These are phyloP conservation scores for Pseudococcus longispinus DNA, from an alignment of 2,888 invertebrate genomes.

Conservation along the genomic window DNA sequence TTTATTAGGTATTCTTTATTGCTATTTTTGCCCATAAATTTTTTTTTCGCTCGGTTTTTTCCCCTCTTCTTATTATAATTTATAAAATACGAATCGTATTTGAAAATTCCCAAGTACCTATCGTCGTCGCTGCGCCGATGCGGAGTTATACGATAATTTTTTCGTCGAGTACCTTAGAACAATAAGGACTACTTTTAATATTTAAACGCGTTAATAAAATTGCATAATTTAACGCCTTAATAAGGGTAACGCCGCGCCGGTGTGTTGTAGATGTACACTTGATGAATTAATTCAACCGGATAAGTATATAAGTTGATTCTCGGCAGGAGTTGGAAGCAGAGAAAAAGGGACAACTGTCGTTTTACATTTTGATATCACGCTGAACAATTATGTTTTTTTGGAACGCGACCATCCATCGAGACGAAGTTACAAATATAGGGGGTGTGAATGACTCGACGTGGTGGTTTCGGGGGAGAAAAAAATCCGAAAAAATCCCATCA, in stretches of 20 bases:
- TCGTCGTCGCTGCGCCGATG: background rate
- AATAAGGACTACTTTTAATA: background rate
- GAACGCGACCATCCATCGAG: background rate
- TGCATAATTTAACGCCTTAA: conserved; percentile 9
- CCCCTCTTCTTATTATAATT: background rate
- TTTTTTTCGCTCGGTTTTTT: background rate
- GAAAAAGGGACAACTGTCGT: background rate
- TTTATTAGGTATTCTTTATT: conserved; percentile 27
- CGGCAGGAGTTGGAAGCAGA: background rate
- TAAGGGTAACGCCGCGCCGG: background rate
- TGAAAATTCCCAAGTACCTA: background rate
- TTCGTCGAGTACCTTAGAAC: background rate
- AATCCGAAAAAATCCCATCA: background rate
- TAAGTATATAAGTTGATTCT: background rate
- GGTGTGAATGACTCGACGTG: background rate
- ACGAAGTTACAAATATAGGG: background rate
- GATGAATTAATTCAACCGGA: conserved; percentile 27
- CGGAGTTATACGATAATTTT: background rate
- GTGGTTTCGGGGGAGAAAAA: background rate
- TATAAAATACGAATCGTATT: background rate
- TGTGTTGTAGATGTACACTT: background rate
- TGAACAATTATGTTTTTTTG: conserved; percentile 7
- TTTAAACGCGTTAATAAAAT: conserved; percentile 23
- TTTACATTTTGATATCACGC: conserved; percentile 2
- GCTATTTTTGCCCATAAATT: background rate